phyloP scores from a whole-genome alignment of 2,797 vertebrate genomes.

The Brachyalestes nurse region DNA sequence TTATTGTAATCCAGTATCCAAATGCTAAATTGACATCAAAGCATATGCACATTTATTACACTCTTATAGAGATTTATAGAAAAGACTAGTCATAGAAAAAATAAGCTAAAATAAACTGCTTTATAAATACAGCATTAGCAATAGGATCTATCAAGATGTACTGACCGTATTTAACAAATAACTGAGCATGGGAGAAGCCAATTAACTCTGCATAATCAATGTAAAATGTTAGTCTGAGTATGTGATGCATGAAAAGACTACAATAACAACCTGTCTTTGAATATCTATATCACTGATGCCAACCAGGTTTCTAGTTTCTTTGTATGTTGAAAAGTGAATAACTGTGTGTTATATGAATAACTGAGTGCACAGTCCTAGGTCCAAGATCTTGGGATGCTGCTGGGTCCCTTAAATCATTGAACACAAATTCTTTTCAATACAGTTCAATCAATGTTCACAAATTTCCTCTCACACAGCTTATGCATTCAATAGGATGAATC shows the following conservation, averaged over 20 bases:
- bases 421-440: no score
- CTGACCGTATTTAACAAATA: conserved; percentile 18
- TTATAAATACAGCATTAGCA: conserved; percentile 56
- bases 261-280: not conserved
- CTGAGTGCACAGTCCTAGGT: no score
- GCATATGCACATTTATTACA: conserved; percentile 52
- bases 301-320: not conserved
- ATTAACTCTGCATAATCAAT: not conserved
- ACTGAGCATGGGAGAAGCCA: conserved; percentile 2
- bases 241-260: not conserved
- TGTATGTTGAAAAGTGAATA: not conserved
- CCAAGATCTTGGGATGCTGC: no score
- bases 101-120: conserved; percentile 33
- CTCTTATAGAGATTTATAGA: conserved; percentile 51
- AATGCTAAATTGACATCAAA: conserved; percentile 53
- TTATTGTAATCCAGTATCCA: conserved; percentile 46
- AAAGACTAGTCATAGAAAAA: conserved; percentile 54
- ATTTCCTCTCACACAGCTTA: not conserved
- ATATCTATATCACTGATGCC: not conserved
- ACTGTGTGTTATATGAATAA: no score
- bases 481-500: not conserved
- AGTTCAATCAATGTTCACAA: not conserved
- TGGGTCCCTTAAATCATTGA: not conserved
- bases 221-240: not conserved
- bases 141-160: conserved; percentile 28